Conservation (phyloP, 2,797 vertebrate species). For the Gymnothorax javanicus region DNA sequence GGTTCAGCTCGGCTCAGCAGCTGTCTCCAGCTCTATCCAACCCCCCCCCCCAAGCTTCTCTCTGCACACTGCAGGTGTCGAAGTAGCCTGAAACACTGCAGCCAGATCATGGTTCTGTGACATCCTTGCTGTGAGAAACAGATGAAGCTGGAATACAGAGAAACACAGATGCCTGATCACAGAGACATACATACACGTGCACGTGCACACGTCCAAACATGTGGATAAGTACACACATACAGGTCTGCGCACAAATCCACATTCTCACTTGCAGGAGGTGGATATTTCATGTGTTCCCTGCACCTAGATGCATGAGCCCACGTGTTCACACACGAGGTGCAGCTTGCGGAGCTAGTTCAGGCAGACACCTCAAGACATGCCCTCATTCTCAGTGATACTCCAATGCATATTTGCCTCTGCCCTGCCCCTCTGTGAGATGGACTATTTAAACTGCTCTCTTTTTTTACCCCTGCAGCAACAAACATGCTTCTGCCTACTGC, state of each 20-base stretch:
- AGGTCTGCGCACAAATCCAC: neutral
- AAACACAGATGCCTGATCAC: neutral
- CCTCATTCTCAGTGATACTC: too few relatives aligned
- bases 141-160: neutral
- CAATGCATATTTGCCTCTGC: too few relatives aligned
- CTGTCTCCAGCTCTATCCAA: neutral
- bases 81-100: too few relatives aligned
- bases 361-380: too few relatives aligned
- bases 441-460: too few relatives aligned
- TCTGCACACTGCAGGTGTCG: neutral
- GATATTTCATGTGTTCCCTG: too few relatives aligned
- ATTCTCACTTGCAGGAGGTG: neutral
- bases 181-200: slow-evolving; percentile 13
- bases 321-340: neutral
- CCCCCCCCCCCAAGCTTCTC: neutral
- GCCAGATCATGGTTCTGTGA: neutral
- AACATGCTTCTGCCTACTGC: neutral
- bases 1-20: neutral
- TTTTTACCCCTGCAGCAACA: neutral
- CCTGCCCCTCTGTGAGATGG: too few relatives aligned
- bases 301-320: neutral
- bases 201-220: neutral
- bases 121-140: neutral
- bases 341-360: too few relatives aligned
- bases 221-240: neutral